Percentiles rank a stretch among this genome's conserved stretches.
These are phyloP conservation scores for Antechinus stuartii DNA, from an alignment of 2,113 vertebrate genomes.

Conservation along the genomic window DNA sequence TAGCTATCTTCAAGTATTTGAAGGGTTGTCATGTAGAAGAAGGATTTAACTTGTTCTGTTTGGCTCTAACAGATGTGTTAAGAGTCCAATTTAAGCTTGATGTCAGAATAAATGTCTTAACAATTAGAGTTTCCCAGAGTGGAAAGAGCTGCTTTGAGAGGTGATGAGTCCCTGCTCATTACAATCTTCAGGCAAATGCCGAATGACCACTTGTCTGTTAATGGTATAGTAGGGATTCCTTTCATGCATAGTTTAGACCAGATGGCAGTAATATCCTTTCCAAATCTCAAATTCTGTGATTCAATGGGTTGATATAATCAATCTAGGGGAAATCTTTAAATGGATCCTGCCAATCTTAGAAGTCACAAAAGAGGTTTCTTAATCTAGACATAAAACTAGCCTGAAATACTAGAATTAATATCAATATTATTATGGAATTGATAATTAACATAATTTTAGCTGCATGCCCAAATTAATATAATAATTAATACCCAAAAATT, in stretches of 20 bases:
- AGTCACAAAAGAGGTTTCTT: background rate
- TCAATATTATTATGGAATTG: background rate
- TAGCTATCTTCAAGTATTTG: background rate
- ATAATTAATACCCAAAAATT: no score
- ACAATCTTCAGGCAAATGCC: background rate
- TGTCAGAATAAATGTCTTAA: background rate
- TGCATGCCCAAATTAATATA: background rate
- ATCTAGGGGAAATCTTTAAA: background rate
- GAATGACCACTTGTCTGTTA: background rate
- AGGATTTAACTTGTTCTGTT: background rate
- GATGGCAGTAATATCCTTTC: background rate
- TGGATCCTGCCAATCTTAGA: background rate
- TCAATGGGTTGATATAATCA: background rate
- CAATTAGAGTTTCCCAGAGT: background rate
- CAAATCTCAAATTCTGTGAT: background rate
- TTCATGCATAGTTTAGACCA: background rate
- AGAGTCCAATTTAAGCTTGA: background rate
- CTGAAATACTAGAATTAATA: background rate
- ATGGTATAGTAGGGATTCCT: background rate
- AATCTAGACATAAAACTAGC: background rate
- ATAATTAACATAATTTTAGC: background rate
- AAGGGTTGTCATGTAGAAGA: background rate
- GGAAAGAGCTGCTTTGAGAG: background rate
- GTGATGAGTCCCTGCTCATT: background rate
- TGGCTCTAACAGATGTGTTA: background rate